phyloP scores from a whole-genome alignment of 2,797 vertebrate species.

The Cercopithecus hamlyni region DNA sequence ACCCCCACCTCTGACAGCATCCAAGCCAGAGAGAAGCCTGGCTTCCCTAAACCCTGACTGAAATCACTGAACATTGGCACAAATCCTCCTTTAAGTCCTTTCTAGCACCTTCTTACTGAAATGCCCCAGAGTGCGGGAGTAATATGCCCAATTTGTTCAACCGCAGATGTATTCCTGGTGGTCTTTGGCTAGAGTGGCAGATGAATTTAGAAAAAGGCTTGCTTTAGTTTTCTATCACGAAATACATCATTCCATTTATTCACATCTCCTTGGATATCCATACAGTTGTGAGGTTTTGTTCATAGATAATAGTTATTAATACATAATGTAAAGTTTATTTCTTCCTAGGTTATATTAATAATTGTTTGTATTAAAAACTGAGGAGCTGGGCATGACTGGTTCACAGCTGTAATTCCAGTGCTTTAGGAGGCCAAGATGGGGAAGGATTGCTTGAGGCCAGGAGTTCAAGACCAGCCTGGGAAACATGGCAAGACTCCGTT shows the following conservation, averaged over 20 bases:
- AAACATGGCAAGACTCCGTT: background rate
- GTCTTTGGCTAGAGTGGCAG: background rate
- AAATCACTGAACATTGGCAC: background rate
- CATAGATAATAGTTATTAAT: background rate
- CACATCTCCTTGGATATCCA: background rate
- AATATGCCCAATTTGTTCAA: background rate
- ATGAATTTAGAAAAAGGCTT: background rate
- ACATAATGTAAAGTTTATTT: background rate
- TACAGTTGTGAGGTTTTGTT: background rate
- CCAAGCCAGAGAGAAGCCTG: background rate
- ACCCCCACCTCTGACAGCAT: background rate
- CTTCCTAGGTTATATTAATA: background rate
- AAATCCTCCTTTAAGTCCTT: background rate
- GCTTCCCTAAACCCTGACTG: background rate
- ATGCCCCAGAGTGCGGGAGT: background rate
- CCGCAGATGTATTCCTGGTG: background rate
- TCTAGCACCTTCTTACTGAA: background rate
- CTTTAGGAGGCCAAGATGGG: background rate
- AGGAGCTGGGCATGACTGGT: background rate
- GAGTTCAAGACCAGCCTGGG: background rate
- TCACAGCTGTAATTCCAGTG: background rate
- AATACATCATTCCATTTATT: background rate
- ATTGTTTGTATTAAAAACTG: background rate
- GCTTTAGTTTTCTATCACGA: constrained; percentile 14
- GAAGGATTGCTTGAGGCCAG: background rate